Evolutionary conservation across 2,797 vertebrate genomes (phyloP), one percentile per base, ranked within the genome.

Genomic region (Pygocentrus nattereri): DNA sequence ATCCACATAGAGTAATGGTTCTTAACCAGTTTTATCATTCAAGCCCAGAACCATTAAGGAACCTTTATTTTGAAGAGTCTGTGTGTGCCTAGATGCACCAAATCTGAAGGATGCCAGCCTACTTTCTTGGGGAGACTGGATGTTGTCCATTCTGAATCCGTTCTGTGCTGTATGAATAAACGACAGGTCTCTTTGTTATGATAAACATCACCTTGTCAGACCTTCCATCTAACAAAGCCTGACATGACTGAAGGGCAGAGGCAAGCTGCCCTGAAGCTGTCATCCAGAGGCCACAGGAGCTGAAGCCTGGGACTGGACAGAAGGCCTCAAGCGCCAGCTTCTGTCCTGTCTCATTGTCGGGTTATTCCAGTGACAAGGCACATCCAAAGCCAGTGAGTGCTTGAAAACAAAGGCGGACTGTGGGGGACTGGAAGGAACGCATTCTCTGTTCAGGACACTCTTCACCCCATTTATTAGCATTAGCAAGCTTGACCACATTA

Each of bases 351-450:
- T 87, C 84, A 88, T 86, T 88, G 85, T 87, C 80, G 90, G 84
- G 87, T 90, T 90, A 88, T 90, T 91, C 84, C 85, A 56, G 88
- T 91, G 78, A 84, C 75, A 88, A 88, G 88, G 70, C 83, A 90
- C 90, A 90, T 91, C 86, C 89, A 88, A 88, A 85, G 84, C 85
- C 85, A 86, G 86, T 89, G 88, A 90, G 88, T 87, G 82, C 76
- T 47, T 16, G 84, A 67, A 92, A 91, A 90, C 89, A 91, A 91
- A 90, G 87, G 58, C 44, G 84, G 85, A 88, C 74, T 85, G 79
- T 75, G 88, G 88, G 88, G 87, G 85, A 84, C 77, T 75, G 47
- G 49, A 88, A 88, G 82, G 82, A 76, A 52, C 87, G 67, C 72
- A 59, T 89, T 80, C 52, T 87, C 41, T 84, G 82, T 82, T 78